Evolutionary conservation across 2,113 vertebrate species (phyloP).

Genomic region (Sylvia atricapilla): DNA sequence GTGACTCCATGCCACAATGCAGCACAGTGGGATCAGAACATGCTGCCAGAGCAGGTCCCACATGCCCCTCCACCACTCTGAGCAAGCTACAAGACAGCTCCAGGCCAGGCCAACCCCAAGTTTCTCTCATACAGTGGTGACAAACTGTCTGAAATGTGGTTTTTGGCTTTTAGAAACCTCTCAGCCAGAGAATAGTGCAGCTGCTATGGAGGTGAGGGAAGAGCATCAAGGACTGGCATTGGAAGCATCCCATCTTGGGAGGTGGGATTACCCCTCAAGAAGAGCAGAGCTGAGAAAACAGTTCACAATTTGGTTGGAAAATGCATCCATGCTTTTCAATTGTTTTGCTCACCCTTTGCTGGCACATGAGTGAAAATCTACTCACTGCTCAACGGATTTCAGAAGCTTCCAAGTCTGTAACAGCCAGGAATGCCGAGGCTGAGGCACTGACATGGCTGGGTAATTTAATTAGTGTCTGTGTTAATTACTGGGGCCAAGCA

Average conservation of each 20-base stretch:
- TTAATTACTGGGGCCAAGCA: neutral
- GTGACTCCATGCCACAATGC: accelerated
- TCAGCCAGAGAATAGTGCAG: neutral
- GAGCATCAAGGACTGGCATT: accelerated
- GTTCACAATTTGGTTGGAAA: neutral
- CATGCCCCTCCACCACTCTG: too few relatives aligned
- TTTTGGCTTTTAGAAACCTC: neutral
- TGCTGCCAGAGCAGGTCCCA: neutral
- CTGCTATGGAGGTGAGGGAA: accelerated
- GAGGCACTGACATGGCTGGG: neutral
- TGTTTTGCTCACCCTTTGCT: accelerated
- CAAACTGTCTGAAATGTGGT: neutral
- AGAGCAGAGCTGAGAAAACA: neutral
- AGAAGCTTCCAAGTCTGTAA: neutral
- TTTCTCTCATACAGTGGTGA: accelerated
- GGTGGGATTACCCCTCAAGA: neutral
- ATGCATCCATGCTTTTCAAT: neutral
- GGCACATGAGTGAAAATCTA: accelerated
- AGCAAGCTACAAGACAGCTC: accelerated
- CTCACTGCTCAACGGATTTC: neutral
- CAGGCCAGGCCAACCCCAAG: neutral
- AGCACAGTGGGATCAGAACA: accelerated
- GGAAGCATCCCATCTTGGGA: accelerated
- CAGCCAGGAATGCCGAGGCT: accelerated
- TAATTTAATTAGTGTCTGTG: neutral